Conservation (phyloP, 2,113 vertebrate species). For the Sylvietta virens region DNA sequence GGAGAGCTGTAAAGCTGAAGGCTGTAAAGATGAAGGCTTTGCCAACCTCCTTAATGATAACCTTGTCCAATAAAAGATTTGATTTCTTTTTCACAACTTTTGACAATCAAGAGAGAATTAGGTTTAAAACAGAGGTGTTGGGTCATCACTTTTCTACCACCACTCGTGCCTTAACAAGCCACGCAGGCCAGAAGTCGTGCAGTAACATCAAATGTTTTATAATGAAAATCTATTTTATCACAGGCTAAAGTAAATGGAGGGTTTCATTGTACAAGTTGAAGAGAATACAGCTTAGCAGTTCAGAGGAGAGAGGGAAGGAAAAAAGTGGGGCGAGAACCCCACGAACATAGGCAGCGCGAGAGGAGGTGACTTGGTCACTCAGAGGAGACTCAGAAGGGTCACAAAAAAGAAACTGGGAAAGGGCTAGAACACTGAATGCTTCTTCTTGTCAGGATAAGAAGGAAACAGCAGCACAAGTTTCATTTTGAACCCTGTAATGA, state of each 20-base stretch:
- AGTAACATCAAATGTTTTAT: slow-evolving; percentile 29
- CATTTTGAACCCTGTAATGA: neutral
- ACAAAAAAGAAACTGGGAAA: neutral
- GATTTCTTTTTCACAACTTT: slow-evolving; percentile 52
- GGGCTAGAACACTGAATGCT: neutral
- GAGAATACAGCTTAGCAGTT: neutral
- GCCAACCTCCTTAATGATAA: slow-evolving; percentile 41
- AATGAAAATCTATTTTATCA: slow-evolving; percentile 53
- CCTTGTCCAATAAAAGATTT: slow-evolving; percentile 52
- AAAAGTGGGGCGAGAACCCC: neutral
- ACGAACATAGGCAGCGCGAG: neutral
- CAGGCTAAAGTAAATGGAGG: slow-evolving; percentile 37
- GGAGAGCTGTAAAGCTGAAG: slow-evolving; percentile 41
- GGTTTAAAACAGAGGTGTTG: slow-evolving; percentile 36
- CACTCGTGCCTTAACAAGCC: neutral
- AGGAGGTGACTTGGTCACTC: neutral
- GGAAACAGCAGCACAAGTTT: neutral
- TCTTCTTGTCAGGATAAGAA: neutral
- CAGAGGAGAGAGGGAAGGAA: neutral
- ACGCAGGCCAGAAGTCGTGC: neutral
- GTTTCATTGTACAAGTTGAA: slow-evolving; percentile 18
- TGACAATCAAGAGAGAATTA: slow-evolving; percentile 38
- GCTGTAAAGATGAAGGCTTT: slow-evolving; percentile 39
- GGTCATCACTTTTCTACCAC: slow-evolving; percentile 5
- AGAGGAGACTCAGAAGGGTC: neutral